Conservation (phyloP, 2,797 vertebrate species). For the Serranus cabrilla region DNA sequence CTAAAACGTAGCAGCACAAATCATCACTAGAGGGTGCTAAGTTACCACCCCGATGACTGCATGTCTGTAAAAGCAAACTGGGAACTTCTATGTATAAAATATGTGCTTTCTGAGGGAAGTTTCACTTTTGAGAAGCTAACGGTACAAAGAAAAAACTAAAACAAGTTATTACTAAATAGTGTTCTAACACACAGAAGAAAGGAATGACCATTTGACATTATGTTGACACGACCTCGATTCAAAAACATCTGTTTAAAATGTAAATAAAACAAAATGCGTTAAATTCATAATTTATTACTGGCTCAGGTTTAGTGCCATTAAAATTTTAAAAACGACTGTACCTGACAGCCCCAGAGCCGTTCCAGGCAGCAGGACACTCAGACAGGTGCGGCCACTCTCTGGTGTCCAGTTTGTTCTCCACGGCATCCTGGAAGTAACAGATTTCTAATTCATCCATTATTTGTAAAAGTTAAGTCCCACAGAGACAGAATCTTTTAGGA, state of each 20-base stretch:
- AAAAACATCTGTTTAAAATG: too few relatives aligned
- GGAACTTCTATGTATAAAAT: background rate
- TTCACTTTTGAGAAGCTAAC: too few relatives aligned
- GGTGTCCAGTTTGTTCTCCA: slow-evolving; percentile 95
- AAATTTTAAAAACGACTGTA: slow-evolving; percentile 58
- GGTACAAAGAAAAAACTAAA: background rate
- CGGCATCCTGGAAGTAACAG: slow-evolving; percentile 88
- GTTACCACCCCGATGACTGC: background rate
- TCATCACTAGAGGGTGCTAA: slow-evolving; percentile 22
- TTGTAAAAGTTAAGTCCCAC: background rate
- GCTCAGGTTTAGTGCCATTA: background rate
- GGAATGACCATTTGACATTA: background rate
- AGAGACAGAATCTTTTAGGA: background rate
- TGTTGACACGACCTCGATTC: too few relatives aligned
- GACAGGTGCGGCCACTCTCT: slow-evolving; percentile 96
- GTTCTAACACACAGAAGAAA: background rate
- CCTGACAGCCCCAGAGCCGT: slow-evolving; percentile 96
- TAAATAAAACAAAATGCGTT: too few relatives aligned
- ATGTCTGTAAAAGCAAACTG: background rate
- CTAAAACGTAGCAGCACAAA: background rate
- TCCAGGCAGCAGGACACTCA: slow-evolving; percentile 93
- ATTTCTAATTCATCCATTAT: background rate
- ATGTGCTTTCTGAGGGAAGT: background rate
- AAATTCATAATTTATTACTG: background rate
- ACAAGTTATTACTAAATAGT: background rate